phyloP scores from a whole-genome alignment of 2,888 invertebrate species.

The Tachina grossa region DNA sequence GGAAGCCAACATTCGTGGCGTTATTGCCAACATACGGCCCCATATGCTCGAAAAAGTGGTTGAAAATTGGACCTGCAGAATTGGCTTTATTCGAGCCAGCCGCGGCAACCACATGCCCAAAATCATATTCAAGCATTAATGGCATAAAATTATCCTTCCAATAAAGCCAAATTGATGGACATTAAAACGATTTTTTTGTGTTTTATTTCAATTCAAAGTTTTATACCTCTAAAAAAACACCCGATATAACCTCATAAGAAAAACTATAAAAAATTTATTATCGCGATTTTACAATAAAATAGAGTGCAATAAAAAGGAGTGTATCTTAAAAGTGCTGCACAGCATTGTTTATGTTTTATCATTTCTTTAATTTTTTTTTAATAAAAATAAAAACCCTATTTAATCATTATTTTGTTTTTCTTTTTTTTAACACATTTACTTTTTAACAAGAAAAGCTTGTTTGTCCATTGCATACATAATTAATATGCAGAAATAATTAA shows the following conservation, averaged over 20 bases:
- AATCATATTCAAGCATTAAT: too few relatives aligned
- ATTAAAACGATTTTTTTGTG: too few relatives aligned
- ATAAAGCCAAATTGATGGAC: too few relatives aligned
- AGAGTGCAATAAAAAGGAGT: conserved; percentile 61
- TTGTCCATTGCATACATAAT: conserved; percentile 69
- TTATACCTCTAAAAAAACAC: too few relatives aligned
- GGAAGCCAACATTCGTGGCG: too few relatives aligned
- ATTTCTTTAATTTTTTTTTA: not conserved
- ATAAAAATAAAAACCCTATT: conserved; percentile 46
- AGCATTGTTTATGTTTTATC: not conserved
- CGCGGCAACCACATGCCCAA: too few relatives aligned
- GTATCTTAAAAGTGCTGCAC: conserved; percentile 45
- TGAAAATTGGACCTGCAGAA: too few relatives aligned
- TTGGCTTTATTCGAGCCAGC: too few relatives aligned
- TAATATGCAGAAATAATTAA: conserved; percentile 71
- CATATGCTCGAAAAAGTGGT: too few relatives aligned
- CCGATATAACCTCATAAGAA: conserved; percentile 2
- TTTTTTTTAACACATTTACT: conserved; percentile 27
- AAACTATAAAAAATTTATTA: conserved; percentile 23
- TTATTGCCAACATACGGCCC: too few relatives aligned
- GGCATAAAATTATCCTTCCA: too few relatives aligned
- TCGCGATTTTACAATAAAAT: conserved; percentile 25
- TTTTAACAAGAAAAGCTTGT: conserved; percentile 66
- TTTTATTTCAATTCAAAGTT: too few relatives aligned
- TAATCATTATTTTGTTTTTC: conserved; percentile 32